phyloP scores from a whole-genome alignment of 2,113 vertebrate genomes.

The Sceloporus undulatus region DNA sequence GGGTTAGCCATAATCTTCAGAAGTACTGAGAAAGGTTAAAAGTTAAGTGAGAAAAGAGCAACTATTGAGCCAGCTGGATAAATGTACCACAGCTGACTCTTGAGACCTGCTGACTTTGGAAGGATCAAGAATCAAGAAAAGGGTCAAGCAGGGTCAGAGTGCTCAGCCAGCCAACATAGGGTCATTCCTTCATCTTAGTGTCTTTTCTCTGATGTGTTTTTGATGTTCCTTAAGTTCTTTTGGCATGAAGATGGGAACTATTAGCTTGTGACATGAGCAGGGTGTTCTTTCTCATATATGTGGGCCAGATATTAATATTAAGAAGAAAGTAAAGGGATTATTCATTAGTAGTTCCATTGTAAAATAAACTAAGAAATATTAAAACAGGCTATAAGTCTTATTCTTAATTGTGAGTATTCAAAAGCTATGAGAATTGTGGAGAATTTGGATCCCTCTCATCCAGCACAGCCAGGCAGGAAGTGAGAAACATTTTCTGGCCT shows the following conservation, averaged over 20 bases:
- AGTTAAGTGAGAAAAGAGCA: neutral
- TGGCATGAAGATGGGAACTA: neutral
- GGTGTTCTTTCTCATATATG: neutral
- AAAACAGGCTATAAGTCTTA: neutral
- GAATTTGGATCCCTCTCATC: neutral
- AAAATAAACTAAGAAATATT: neutral
- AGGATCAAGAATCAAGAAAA: neutral
- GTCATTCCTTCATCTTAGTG: neutral
- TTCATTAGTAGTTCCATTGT: neutral
- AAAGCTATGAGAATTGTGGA: neutral
- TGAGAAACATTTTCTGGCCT: too few species aligned
- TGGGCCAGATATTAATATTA: neutral
- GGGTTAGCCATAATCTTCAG: constrained; percentile 6
- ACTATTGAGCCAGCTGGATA: neutral
- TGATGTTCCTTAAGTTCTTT: neutral
- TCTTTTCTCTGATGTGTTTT: neutral
- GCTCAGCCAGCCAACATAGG: neutral
- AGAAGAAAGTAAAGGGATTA: neutral
- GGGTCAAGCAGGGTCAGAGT: neutral
- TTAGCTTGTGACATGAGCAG: neutral
- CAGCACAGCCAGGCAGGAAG: too few species aligned
- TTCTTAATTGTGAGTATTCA: neutral
- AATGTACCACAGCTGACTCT: constrained; percentile 4
- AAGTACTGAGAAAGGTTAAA: neutral
- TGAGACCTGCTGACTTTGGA: neutral